Evolutionary conservation across 2,797 vertebrate genomes (phyloP).

Genomic region (Sylvia borin): DNA sequence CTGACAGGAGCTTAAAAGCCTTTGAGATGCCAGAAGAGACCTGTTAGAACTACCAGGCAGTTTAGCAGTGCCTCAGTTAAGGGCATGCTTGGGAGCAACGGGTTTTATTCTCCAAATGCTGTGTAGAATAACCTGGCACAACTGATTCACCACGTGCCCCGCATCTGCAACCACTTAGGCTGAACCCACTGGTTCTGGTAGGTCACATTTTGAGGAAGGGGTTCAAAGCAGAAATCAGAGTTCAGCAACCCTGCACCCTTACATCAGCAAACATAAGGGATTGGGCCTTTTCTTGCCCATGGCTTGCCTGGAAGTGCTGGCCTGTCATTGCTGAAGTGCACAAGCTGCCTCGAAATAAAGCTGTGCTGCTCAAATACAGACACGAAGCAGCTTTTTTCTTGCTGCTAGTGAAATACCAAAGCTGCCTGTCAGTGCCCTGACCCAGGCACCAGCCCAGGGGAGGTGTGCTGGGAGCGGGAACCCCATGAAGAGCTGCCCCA

Average conservation of each 20-base stretch:
- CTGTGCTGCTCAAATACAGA: neutral
- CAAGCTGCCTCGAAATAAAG: neutral
- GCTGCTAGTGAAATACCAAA: neutral
- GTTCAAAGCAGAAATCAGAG: neutral
- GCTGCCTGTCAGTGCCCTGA: neutral
- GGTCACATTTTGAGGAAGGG: neutral
- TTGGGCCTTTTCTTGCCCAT: neutral
- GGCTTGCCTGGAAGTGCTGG: neutral
- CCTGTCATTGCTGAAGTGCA: neutral
- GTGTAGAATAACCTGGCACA: neutral
- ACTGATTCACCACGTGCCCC: fast-evolving
- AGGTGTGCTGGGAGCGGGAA: neutral
- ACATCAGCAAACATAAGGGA: neutral
- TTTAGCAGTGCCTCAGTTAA: neutral
- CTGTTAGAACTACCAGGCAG: neutral
- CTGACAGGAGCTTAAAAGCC: neutral
- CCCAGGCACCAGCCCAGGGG: neutral
- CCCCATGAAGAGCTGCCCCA: fast-evolving
- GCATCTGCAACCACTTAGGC: neutral
- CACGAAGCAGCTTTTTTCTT: neutral
- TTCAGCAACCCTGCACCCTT: neutral
- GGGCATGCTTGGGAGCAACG: neutral
- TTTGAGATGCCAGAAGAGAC: neutral
- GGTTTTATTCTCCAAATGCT: neutral
- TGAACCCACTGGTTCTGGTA: neutral